Evolutionary conservation across 2,888 invertebrate species (phyloP).

Genomic region (Rhagophthalmus giganteus): DNA sequence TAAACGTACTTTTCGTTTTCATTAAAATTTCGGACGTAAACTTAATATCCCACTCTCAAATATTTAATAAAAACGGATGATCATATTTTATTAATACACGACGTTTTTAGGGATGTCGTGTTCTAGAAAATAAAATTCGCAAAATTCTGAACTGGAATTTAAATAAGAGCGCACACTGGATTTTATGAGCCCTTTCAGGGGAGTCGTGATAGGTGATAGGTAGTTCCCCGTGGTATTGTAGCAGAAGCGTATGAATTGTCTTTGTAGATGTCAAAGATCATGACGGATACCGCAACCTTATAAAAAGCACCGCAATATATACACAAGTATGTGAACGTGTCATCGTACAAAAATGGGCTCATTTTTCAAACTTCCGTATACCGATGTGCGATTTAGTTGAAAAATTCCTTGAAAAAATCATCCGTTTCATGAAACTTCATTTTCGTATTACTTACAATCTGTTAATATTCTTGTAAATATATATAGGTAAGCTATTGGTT

Average conservation of each 20-base stretch:
- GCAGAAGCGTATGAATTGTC: conserved; percentile 18
- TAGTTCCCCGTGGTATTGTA: conserved; percentile 17
- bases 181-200: conserved; percentile 12
- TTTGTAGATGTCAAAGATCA: conserved; percentile 17
- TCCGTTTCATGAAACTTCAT: no score
- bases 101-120: background rate
- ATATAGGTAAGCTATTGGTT: no score
- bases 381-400: no score
- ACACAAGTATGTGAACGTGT: conserved; percentile 9
- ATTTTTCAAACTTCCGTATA: no score
- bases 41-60: background rate
- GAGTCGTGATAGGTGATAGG: conserved; percentile 14
- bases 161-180: conserved; percentile 1
- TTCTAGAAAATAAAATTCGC: conserved; percentile 2
- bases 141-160: conserved; percentile 8
- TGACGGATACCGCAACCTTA: conserved; percentile 17
- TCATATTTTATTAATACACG: background rate
- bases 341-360: conserved; percentile 5
- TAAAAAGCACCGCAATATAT: conserved; percentile 7
- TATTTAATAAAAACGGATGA: background rate
- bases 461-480: no score
- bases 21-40: background rate
- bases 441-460: no score
- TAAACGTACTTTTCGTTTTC: background rate
- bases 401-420: no score